Base-by-base conservation (phyloP, 2,888 invertebrate species). In the Leptinotarsa rubiginosa region DNA sequence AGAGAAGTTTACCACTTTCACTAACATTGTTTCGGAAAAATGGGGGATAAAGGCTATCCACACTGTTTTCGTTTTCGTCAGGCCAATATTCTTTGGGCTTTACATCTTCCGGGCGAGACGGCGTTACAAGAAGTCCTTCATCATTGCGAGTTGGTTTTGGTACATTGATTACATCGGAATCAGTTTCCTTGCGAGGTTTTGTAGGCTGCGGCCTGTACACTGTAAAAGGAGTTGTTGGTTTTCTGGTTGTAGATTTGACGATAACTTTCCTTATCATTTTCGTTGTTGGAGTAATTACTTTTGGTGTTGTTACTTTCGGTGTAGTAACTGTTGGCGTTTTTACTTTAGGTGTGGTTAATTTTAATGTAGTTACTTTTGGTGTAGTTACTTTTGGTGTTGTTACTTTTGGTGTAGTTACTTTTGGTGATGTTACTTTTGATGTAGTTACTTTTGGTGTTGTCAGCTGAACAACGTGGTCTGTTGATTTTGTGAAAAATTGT, bases 31-130 rank as follows among this genome's bases (percentile, higher is more conserved):
- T 56, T 15, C 71, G 47, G 16, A 13, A 47, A 56, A 56, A 56
- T 22, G 56, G 56, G 56, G 56, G 22, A 50, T 50, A 50, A 4
- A n/a, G 50, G 16, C 50, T n/a, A 20, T 56, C 72, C 12, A 79
- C 68, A 7, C 74, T 72, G 31, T 77, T 74, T 18, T 81, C 78
- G 18, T 77, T 75, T 59, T 77, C 78, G 10, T 78, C 76, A 16
- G 78, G 70, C 75, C 72, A 70, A 20, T 56, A 71, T 64, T 75
- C 77, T 54, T 78, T 76, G 5, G 73, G 70, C n/a, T 47, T 49
- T 3, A 10, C 56, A 22, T 72, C 62, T 16, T 68, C 75, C 1
- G 73, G 72, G 20, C 70, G 73, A n/a, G 66, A 13, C 4, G 67
- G 68, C 13, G 71, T 74, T 13, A 70, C 5, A 16, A 71, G 22